A percentile compares a stretch with the other conserved stretches of the same genome.
These are phyloP conservation scores for Channallabes apus DNA, from an alignment of 2,797 vertebrate genomes.

Conservation along the genomic window DNA sequence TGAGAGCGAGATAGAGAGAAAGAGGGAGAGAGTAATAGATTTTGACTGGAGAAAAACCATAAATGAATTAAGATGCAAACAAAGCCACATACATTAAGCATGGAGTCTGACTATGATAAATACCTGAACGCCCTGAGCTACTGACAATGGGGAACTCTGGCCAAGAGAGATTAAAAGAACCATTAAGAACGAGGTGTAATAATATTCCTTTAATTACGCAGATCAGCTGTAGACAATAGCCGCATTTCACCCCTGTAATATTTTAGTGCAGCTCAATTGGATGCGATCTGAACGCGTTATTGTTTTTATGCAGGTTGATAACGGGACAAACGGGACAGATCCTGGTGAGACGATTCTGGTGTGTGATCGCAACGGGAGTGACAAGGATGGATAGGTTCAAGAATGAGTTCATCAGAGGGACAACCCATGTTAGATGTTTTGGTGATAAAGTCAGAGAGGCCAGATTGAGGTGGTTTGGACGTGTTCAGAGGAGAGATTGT, in stretches of 20 bases:
- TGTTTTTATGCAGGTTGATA: not conserved
- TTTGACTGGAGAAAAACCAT: slow-evolving; percentile 43
- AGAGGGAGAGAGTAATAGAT: slow-evolving; percentile 44
- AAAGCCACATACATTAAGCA: slow-evolving; percentile 49
- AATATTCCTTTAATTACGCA: slow-evolving; percentile 52
- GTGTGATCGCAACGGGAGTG: too few relatives aligned
- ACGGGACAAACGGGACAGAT: not conserved
- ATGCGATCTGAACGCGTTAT: not conserved
- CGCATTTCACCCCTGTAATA: slow-evolving; percentile 37
- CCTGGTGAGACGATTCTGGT: not conserved
- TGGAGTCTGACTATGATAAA: slow-evolving; percentile 50
- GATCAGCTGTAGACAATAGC: slow-evolving; percentile 47
- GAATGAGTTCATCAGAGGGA: too few relatives aligned
- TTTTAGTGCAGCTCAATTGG: slow-evolving; percentile 20
- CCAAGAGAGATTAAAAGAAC: slow-evolving; percentile 58
- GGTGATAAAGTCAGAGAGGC: too few relatives aligned
- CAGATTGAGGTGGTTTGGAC: too few relatives aligned
- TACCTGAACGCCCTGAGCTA: slow-evolving; percentile 44
- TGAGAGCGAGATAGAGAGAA: slow-evolving; percentile 5
- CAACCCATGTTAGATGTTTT: too few relatives aligned
- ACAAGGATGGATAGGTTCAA: too few relatives aligned
- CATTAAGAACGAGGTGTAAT: slow-evolving; percentile 54
- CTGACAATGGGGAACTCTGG: slow-evolving; percentile 48
- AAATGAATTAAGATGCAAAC: slow-evolving; percentile 59
- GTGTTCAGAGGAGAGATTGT: too few relatives aligned